A percentile compares a stretch with the other conserved stretches of the same genome.
Conservation (phyloP, 2,113 vertebrate genomes). For the Lichenostomus cassidix region DNA sequence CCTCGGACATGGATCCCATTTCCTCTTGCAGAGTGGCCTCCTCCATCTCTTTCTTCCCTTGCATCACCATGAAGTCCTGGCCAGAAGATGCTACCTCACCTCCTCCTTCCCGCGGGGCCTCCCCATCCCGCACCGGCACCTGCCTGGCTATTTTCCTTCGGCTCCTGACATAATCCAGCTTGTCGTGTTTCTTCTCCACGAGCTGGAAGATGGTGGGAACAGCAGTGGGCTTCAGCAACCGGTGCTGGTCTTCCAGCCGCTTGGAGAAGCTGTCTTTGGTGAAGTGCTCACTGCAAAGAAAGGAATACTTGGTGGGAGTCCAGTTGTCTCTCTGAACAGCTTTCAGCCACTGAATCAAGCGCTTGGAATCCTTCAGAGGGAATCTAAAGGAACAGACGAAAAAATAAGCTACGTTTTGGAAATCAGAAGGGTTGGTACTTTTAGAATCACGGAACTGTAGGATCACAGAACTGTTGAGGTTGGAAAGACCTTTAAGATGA, state of each 20-base stretch:
- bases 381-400: slow-evolving; percentile 66
- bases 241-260: slow-evolving; percentile 78
- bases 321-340: slow-evolving; percentile 83
- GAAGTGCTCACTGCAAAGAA: slow-evolving; percentile 84
- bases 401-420: background rate
- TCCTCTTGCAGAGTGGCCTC: background rate
- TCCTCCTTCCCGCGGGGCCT: background rate
- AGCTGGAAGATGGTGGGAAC: slow-evolving; percentile 83
- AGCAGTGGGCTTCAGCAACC: slow-evolving; percentile 78
- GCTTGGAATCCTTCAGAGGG: slow-evolving; percentile 81
- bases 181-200: slow-evolving; percentile 54
- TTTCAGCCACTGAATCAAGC: slow-evolving; percentile 79
- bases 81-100: slow-evolving; percentile 26
- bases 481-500: background rate
- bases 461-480: background rate
- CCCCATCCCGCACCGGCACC: slow-evolving; percentile 25
- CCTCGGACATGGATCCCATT: background rate
- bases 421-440: background rate
- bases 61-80: slow-evolving; percentile 45
- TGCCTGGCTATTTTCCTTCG: slow-evolving; percentile 58
- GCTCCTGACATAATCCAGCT: slow-evolving; percentile 62
- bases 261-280: slow-evolving; percentile 83
- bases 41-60: slow-evolving; percentile 59
- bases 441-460: background rate
- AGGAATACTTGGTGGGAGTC: slow-evolving; percentile 84